Base-by-base conservation (phyloP, 2,888 invertebrate species). In the Drosophila sordidula region DNA sequence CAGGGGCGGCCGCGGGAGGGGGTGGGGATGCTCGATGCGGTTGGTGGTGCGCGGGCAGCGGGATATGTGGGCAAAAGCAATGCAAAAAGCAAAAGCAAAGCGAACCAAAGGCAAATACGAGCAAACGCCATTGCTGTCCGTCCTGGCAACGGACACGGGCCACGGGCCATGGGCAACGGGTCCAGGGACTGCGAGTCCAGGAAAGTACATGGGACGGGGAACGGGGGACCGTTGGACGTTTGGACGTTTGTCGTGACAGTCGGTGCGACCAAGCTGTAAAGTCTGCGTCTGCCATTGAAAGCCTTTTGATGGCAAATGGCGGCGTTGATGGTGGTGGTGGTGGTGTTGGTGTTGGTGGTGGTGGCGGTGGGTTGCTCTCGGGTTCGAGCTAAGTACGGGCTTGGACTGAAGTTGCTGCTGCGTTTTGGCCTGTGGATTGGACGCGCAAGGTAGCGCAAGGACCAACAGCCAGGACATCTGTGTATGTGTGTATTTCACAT, bases 41-140 rank as follows among this genome's bases (percentile, higher is more conserved):
- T 38, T 42, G 42, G 52, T 47, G 38, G 29, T 29, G 46, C 12
- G 9, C n/a, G 14, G 18, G 18, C 16, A 36, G 50, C 56, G 32
- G 52, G 32, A 3, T 9, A 29, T 29, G 29, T 29, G 29, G 29
- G 29, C 29, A 29, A 29, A 29, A 29, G 29, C 58, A 75, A 46
- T 56, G 75, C 71, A 63, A 57, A 62, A 71, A 42, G 56, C 64
- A 57, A 46, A 46, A 57, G 25, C 45, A 65, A 63, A 65, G 63
- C 70, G 18, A 56, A 38, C 56, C 73, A 54, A 76, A 72, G 49
- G 69, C 78, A 75, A 77, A 75, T 77, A 62, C 66, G 9, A 29
- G 41, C 75, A 84, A 68, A 68, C 89, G 85, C 89, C 85, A 85
- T 85, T 84, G 86, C 88, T 80, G 78, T 82, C 83, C 77, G 67